phyloP scores from a whole-genome alignment of 2,113 vertebrate genomes.

The Rhegmatorhina hoffmannsi region DNA sequence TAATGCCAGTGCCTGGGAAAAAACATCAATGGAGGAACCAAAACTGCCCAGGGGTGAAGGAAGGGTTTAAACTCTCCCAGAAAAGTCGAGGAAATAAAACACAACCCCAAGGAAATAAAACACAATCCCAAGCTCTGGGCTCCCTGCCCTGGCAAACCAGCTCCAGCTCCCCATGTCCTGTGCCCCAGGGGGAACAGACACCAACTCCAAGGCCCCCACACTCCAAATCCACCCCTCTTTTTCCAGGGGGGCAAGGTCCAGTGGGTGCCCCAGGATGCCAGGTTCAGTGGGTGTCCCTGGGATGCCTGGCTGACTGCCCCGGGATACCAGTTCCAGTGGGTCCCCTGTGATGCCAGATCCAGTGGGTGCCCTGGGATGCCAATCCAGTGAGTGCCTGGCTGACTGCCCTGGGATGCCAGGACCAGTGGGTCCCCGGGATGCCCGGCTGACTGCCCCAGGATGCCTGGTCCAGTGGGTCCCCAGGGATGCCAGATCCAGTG shows the following conservation, averaged over 20 bases:
- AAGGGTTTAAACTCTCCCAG: neutral
- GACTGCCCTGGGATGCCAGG: no score
- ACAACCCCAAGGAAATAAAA: neutral
- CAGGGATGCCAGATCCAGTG: no score
- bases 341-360: no score
- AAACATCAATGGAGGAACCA: neutral
- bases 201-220: accelerated
- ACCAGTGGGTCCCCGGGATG: no score
- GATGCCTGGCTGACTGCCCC: no score
- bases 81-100: neutral
- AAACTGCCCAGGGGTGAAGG: neutral
- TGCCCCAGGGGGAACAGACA: accelerated
- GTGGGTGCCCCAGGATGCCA: neutral
- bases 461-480: no score
- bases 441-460: neutral
- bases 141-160: neutral
- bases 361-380: no score
- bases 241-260: neutral
- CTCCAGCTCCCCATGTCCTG: neutral
- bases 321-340: no score
- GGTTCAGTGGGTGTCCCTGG: no score
- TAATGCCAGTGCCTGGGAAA: neutral
- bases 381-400: no score
- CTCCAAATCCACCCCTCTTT: neutral
- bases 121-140: neutral